Evolutionary conservation across 1,140 invertebrate species (phyloP), one percentile per base, ranked within the genome.

Genomic region (Asbolus verrucosus): DNA sequence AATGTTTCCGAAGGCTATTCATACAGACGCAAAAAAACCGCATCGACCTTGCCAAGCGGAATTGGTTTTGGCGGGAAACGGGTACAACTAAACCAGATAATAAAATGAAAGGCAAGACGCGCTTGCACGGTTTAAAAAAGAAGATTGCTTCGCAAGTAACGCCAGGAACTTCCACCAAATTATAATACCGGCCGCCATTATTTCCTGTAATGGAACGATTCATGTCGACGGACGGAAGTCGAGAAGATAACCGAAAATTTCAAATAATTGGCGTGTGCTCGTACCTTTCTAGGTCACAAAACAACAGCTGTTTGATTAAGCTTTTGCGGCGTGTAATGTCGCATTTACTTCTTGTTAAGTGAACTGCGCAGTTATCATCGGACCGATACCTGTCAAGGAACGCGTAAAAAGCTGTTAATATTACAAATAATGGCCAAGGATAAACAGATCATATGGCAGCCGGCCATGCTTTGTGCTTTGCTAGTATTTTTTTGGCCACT

Each of bases 21-120:
- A 54, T 54, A 54, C 46, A 65, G 61, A 38, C 61, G 36, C 36
- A 43, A 65, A 65, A 65, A 65, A 65, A 65, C 31, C 33, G 15
- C 39, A 65, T 9, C 18, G 61, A 65, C 61, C 61, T 65, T 65
- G 61, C 18, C 21, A 24, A 65, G 46, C 46, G 46, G 46, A 54
- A 54, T 54, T 54, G 46, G 46, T 54, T 54, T 54, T 54, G 46
- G 46, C 61, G 61, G 61, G 61, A 65, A 65, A 65, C 61, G 33
- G 19, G 36, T 16, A 41, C 38, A 24, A 38, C 18, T 54, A 21
- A 11, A 54, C n/a, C 46, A 43, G 41, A 46, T 46, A 41, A 14
- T 50, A 54, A 16, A 24, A 50, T 27, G 19, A n/a, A 27, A 30
- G 18, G 33, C 33, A 54, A 27, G 46, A 54, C 19, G 21, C 5